Conservation (phyloP, 2,113 vertebrate species). For the Ageneiosus marmoratus region DNA sequence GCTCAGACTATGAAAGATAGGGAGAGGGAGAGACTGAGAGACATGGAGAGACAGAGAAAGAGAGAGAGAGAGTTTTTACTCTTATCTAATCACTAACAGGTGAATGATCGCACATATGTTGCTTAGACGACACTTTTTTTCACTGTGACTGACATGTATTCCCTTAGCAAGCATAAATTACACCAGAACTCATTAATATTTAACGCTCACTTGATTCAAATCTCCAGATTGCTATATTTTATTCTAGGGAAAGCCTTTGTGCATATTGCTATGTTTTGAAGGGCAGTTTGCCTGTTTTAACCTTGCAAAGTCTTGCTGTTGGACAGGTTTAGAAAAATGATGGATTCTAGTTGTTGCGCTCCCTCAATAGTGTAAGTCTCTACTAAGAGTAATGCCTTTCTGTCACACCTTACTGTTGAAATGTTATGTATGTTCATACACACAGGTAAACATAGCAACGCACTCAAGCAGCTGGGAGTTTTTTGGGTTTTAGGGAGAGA, state of each 20-base stretch:
- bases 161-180: slow-evolving; percentile 43
- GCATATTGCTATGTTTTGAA: slow-evolving; percentile 2
- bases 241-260: not conserved
- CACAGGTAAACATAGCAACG: not conserved
- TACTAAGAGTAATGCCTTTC: not conserved
- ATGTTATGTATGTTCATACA: not conserved
- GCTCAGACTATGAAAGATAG: slow-evolving; percentile 33
- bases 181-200: slow-evolving; percentile 28
- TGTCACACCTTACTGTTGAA: not conserved
- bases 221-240: slow-evolving; percentile 20
- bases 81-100: slow-evolving; percentile 44
- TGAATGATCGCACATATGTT: slow-evolving; percentile 49
- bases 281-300: slow-evolving; percentile 33
- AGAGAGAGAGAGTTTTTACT: not conserved
- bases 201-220: not conserved
- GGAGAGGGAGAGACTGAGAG: not conserved
- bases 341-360: not conserved
- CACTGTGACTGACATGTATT: slow-evolving; percentile 22
- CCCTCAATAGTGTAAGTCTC: not conserved
- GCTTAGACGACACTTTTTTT: slow-evolving; percentile 5
- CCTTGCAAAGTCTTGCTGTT: not conserved
- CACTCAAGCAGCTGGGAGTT: slow-evolving; percentile 3
- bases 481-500: not conserved
- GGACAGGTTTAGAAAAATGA: not conserved
- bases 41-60: not conserved